Conservation (phyloP, 1,140 invertebrate species). For the Batillaria attramentaria region DNA sequence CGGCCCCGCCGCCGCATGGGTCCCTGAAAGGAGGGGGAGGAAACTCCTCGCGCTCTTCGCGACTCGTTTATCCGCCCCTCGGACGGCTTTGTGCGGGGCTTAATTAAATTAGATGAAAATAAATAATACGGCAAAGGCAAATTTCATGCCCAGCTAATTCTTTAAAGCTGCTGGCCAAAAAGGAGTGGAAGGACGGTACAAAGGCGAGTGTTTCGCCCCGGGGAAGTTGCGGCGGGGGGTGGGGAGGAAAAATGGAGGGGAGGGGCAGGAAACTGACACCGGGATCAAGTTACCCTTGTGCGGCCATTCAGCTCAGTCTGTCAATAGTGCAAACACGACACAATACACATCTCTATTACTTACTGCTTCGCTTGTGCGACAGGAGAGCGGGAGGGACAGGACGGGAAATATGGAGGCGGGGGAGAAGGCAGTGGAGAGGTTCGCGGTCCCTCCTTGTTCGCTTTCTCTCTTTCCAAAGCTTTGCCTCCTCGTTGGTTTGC, state of each 20-base stretch:
- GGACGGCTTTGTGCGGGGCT: conserved; percentile 9
- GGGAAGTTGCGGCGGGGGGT: conserved; percentile 31
- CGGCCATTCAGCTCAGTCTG: neutral
- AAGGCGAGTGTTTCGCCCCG: conserved; percentile 36
- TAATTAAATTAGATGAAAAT: conserved; percentile 50
- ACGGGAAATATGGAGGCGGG: neutral
- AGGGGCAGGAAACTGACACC: conserved; percentile 37
- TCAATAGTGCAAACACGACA: conserved; percentile 1
- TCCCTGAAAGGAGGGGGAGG: neutral
- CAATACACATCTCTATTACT: conserved; percentile 20
- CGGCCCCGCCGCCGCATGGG: conserved; percentile 3
- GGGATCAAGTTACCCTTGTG: conserved; percentile 27
- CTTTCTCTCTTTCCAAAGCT: too few relatives aligned
- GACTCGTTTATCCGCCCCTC: conserved; percentile 22
- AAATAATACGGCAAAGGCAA: conserved; percentile 38
- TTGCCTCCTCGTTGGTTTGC: too few relatives aligned
- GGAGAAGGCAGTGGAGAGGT: neutral
- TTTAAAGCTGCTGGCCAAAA: conserved; percentile 36
- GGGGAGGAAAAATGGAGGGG: conserved; percentile 1
- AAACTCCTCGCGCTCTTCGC: neutral
- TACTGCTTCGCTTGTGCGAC: neutral
- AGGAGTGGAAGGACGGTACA: conserved; percentile 31
- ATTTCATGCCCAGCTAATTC: conserved; percentile 35
- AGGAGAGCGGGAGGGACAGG: neutral
- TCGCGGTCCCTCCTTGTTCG: too few relatives aligned